Evolutionary conservation across 2,888 invertebrate species (phyloP), one percentile per base, ranked within the genome.

Genomic region (Portevinia maculata): DNA sequence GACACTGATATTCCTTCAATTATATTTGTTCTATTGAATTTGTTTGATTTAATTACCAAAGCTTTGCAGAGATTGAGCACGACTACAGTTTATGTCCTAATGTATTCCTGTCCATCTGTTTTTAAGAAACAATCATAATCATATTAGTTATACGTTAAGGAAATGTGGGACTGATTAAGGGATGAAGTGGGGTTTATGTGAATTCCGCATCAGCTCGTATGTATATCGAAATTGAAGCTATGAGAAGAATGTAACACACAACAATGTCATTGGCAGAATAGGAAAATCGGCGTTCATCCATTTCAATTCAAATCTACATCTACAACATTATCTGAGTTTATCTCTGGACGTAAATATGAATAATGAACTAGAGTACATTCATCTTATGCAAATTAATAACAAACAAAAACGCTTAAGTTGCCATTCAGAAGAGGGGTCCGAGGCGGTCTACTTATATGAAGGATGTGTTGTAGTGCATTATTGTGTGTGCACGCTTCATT

Each of bases 331-430:
- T 65, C 19, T 9, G 53, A 34, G 17, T 5, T 2, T 64, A 62
- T 64, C 55, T 74, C 39, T 67, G 34, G 60, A 30, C 59, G 13
- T 53, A 60, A 79, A 50, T 69, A 78, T 71, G 71, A 78, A 71
- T 83, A 83, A 71, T 71, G 78, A 76, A 62, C 50, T 50, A 41
- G 41, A 37, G 48, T 34, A 64, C 67, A 78, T 83, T 55, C 62
- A 73, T 83, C 60, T 78, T 78, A 83, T 83, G 78, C 83, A 83
- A 78, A 83, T 83, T 78, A 57, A 37, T 73, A 62, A 78, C 83
- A 78, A 83, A 83, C 83, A 83, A 83, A 83, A 67, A 60, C 83
- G 78, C 83, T 83, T 83, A 50, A 62, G 60, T 78, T 46, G 34
- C 64, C 70, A 46, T 24, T 3, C 32, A 8, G 24, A 57, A 24